Evolutionary conservation across 1,140 invertebrate species (phyloP), one percentile per base, ranked within the genome.

Genomic region (Meloidogyne hapla): DNA sequence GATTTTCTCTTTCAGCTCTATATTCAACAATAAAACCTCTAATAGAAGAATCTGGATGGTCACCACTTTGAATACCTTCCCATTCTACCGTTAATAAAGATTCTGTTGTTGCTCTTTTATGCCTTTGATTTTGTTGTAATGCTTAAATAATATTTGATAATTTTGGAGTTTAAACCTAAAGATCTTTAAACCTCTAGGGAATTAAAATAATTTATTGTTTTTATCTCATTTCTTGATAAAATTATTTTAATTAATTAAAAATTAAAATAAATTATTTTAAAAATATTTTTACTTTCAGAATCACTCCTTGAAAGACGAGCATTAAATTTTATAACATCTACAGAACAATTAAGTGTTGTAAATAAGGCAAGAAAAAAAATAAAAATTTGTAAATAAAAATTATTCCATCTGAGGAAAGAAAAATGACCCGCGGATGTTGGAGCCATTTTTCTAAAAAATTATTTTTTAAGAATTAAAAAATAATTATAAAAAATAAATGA

Each of bases 11-110:
- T 66, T 86, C 86, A 21, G 85, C 80, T 23, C 86, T 77, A 75
- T 87, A 86, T 77, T 86, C 85, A 40, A 86, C 85, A 62, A 87
- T 81, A 75, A 86, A 86, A n/a, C 85, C 85, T 42, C 84, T 83
- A 69, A 86, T 82, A 65, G 78, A 74, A 15, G 77, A 79, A 67
- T 86, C 85, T 13, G 84, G 83, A 76, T 87, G 84, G 70, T 87
- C 85, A 40, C 86, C 85, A 75, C 81, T 87, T 74, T 86, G 85
- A 70, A 86, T 86, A 26, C 85, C 85, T 80, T 86, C 84, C 84
- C 84, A 86, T 79, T 86, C 84, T 15, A 86, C 86, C 15, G 84
- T 86, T 42, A 86, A 64, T 65, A 86, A 77, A 74, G 73, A 78
- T 78, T 86, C 84, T 23, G 83, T 67, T 42, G 74, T 82, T 56